Evolutionary conservation across 2,888 invertebrate genomes (phyloP), one percentile per base, ranked within the genome.

Genomic region (Plebejus anna): DNA sequence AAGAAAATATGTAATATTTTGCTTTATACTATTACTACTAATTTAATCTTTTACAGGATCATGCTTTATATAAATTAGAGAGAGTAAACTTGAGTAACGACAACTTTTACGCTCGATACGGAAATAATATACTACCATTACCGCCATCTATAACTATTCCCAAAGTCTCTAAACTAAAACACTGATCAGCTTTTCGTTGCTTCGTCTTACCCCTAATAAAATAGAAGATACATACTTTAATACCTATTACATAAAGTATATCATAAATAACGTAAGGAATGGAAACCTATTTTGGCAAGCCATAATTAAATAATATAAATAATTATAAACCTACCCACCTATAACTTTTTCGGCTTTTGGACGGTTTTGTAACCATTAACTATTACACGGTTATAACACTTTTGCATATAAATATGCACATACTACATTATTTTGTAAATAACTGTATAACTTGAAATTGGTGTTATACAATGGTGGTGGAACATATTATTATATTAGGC

Each of bases 71-170:
- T 83, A 84, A 82, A 80, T 79, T 81, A 79, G 79, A 81, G 77
- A 80, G 55, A 73, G 73, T 82, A 79, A 83, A 83, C 82, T 80
- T 78, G 80, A 86, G 84, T 89, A 92, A 94, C 86, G 90, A 89
- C 84, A 89, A 90, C 79, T 94, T 94, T 85, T 91, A 94, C 82
- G 85, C 87, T 80, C 87, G 94, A 90, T 94, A 94, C 80, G 94
- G 94, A 82, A 91, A 94, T 83, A 92, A 93, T 79, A 84, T 94
- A 71, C 86, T 94, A 80, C 94, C 94, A 73, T 84, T 93, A 83
- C 90, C 94, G 70, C 94, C 94, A 79, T 88, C 90, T 77, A 87
- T 94, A 81, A 84, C 86, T 76, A 94, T 94, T 86, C 94, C 94
- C 57, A 94, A 94, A 90, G 90, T 92, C 70, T 85, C 89, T 72